phyloP scores from a whole-genome alignment of 2,797 vertebrate genomes.

The Oreortyx pictus region DNA sequence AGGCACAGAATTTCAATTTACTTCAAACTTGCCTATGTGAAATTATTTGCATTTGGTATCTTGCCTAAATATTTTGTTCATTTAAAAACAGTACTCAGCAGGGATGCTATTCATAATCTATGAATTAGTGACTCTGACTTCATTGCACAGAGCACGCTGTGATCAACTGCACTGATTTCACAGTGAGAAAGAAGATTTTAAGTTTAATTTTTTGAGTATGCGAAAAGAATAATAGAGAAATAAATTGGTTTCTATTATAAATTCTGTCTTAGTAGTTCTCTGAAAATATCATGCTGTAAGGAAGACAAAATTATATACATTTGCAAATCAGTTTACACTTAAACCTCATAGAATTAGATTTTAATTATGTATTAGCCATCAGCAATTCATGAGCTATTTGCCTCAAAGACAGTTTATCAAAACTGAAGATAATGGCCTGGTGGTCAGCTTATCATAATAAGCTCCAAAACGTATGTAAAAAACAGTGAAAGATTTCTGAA shows the following conservation, averaged over 20 bases:
- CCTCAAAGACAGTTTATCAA: background rate
- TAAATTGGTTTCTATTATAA: background rate
- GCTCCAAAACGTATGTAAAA: background rate
- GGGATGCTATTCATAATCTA: background rate
- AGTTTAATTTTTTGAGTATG: background rate
- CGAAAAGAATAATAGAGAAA: background rate
- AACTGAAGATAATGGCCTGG: background rate
- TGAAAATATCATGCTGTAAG: background rate
- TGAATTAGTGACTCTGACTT: background rate
- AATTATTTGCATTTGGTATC: background rate
- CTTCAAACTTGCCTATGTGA: background rate
- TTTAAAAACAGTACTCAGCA: conserved; percentile 5
- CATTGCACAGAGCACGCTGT: background rate
- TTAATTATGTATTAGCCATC: background rate
- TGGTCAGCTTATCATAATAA: background rate
- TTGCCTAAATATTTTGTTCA: conserved; percentile 1
- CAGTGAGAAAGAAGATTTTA: background rate
- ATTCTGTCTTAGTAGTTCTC: background rate
- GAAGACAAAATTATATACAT: background rate
- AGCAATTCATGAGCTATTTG: conserved; percentile 17
- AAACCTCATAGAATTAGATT: background rate
- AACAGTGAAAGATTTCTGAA: background rate
- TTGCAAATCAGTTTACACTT: conserved; percentile 14
- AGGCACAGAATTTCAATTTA: background rate
- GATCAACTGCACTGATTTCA: background rate